phyloP scores from a whole-genome alignment of 2,888 invertebrate species.

The Blera fallax region DNA sequence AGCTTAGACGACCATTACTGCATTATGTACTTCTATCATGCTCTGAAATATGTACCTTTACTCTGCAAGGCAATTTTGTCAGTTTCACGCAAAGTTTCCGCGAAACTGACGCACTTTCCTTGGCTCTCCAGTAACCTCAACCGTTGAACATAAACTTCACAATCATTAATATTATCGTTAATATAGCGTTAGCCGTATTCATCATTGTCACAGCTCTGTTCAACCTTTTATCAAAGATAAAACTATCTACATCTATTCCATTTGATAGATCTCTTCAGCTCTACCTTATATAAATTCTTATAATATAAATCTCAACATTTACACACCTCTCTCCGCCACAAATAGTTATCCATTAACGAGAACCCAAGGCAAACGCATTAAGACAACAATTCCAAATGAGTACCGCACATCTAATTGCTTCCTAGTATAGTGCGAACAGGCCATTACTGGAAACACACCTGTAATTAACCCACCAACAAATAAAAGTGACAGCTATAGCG shows the following conservation, averaged over 20 bases:
- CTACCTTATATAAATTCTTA: background rate
- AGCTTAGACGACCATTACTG: no score
- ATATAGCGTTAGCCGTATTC: background rate
- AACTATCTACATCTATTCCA: background rate
- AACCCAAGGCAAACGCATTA: conserved; percentile 33
- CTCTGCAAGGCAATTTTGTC: no score
- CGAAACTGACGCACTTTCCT: background rate
- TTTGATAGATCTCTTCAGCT: background rate
- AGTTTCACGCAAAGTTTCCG: no score
- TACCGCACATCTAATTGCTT: conserved; percentile 37
- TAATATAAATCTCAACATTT: conserved; percentile 25
- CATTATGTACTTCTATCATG: no score
- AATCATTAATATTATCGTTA: background rate
- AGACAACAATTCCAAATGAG: conserved; percentile 47
- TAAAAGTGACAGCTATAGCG: background rate
- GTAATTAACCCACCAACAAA: conserved; percentile 6
- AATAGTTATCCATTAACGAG: conserved; percentile 53
- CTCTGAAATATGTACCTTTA: no score
- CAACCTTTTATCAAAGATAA: background rate
- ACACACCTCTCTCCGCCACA: conserved; percentile 16
- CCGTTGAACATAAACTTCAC: background rate
- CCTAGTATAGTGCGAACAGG: conserved; percentile 19
- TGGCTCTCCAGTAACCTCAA: background rate
- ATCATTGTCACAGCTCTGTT: background rate
- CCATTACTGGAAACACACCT: conserved; percentile 10